These are phyloP conservation scores for Aspidoscelis tigris DNA, from an alignment of 2,113 vertebrate genomes.

Conservation along the genomic window DNA sequence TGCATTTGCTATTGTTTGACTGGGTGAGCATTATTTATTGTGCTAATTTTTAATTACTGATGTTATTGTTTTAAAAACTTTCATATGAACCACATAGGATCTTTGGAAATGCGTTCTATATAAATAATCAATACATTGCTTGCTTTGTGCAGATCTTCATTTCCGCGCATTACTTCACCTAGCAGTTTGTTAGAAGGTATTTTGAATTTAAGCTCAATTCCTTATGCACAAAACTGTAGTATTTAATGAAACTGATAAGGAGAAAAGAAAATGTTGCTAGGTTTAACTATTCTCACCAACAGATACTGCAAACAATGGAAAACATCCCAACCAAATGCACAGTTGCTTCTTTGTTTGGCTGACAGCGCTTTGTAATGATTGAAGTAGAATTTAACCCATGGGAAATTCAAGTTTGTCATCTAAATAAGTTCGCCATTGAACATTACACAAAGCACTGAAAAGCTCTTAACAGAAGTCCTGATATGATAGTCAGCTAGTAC, in stretches of 20 bases:
- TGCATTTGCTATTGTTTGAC: too few species aligned
- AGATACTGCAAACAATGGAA: neutral
- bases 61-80: too few species aligned
- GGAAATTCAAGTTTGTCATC: neutral
- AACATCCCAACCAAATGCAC: neutral
- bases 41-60: too few species aligned
- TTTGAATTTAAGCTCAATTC: neutral
- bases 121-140: too few species aligned
- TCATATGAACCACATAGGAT: too few species aligned
- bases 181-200: neutral
- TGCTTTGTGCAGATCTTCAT: neutral
- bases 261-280: neutral
- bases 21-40: too few species aligned
- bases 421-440: constrained; percentile 21
- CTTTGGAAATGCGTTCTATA: too few species aligned
- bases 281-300: neutral
- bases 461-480: constrained; percentile 6
- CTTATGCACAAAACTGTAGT: neutral
- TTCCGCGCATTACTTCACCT: neutral
- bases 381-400: neutral
- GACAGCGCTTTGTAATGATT: neutral
- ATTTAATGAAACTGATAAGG: neutral
- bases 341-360: neutral
- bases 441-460: neutral
- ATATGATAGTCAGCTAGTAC: neutral